Evolutionary conservation across 2,113 vertebrate genomes (phyloP).

Genomic region (Ammodramus savannarum): DNA sequence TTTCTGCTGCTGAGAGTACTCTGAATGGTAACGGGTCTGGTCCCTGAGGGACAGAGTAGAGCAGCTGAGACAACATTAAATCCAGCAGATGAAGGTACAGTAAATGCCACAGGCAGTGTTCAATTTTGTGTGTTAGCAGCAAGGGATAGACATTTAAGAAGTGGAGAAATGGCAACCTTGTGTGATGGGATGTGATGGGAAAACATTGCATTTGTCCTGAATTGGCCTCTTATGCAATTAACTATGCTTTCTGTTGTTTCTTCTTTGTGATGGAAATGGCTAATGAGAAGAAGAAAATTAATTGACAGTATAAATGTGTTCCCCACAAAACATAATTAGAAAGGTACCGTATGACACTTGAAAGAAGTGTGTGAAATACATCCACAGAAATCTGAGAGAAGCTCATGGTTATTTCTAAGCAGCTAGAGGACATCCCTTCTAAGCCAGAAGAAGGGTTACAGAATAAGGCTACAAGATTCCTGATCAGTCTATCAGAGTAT

Average conservation of each 20-base stretch:
- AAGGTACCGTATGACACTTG: neutral
- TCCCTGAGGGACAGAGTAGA: constrained; percentile 33
- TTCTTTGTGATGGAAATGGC: neutral
- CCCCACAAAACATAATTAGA: constrained; percentile 2
- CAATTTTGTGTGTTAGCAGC: constrained; percentile 52
- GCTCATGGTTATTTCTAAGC: neutral
- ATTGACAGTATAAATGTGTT: neutral
- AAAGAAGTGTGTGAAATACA: constrained; percentile 12
- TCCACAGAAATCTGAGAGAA: neutral
- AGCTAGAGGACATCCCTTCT: neutral
- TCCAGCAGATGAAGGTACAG: constrained; percentile 64
- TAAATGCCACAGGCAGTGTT: constrained; percentile 51
- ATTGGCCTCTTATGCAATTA: constrained; percentile 36
- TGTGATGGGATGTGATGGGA: constrained; percentile 53
- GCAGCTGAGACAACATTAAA: constrained; percentile 64
- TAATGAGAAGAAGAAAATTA: neutral
- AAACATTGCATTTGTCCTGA: constrained; percentile 27
- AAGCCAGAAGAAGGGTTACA: neutral
- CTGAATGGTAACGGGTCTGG: constrained; percentile 46
- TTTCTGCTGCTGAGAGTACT: constrained; percentile 37
- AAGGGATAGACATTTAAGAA: constrained; percentile 57
- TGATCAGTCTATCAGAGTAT: neutral
- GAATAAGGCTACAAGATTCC: neutral
- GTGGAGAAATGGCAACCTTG: constrained; percentile 52
- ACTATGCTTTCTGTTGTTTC: neutral